Base-by-base conservation (phyloP, 2,797 vertebrate species). In the Nannoperca obscura region DNA sequence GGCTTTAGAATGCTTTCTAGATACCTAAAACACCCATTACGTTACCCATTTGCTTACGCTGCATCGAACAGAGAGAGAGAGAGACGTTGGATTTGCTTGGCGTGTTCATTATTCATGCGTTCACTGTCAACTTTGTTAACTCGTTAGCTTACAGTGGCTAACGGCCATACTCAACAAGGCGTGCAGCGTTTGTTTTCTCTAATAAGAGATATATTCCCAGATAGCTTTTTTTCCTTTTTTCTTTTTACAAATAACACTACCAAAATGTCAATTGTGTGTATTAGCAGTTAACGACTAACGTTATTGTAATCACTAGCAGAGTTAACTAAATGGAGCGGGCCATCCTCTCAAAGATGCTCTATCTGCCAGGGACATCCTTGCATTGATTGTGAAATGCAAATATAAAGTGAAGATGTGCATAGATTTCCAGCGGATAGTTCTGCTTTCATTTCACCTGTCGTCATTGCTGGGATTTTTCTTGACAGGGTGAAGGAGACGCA, bases 401-500 rank as follows among this genome's bases (percentile, higher is more conserved):
- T 24, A 20, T 22, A 2, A 7, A 6, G 0, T 15, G 0, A 19
- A 1, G 4, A 47, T 30, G 32, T 42, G 30, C 10, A 7, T 3
- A 30, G 1, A 7, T 9, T 38, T 19, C 58, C 24, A 11, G 15
- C 0, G 2, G 4, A 32, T 1, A 13, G 4, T 1, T 0, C 4
- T 36, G 4, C 8, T 17, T n/a, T 40, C 0, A 7, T 22, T 57
- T 67, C 12, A 22, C 1, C 0, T 24, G 10, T 59, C 32, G 1
- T 70, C 7, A 42, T 71, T 40, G 2, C 2, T 72, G 19, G 5
- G 1, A 1, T 71, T 2, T 20, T 72, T 7, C 24, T 83, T 75
- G 5, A 0, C 82, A 93, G 92, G 81, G 86, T 91, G 83, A 92
- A 93, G 53, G 55, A 83, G 67, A 85, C 30, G 1, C 20, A 71